Conservation (phyloP, 2,888 invertebrate genomes). For the Macaria liturata region DNA sequence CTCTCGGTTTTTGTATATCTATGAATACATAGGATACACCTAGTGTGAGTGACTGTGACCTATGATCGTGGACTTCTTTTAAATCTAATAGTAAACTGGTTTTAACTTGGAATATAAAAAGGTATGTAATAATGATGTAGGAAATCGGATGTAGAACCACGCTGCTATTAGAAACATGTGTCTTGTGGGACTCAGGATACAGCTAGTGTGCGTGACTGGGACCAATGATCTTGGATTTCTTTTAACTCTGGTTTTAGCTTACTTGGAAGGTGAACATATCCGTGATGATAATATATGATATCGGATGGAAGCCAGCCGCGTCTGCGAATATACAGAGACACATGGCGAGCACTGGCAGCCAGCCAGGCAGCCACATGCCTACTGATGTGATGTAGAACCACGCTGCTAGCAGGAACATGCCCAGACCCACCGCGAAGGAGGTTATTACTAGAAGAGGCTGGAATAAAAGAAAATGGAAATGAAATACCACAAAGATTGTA, state of each 20-base stretch:
- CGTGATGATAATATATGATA: constrained; percentile 75
- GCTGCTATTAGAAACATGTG: too few species aligned
- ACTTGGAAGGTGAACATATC: constrained; percentile 77
- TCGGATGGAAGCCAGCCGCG: constrained; percentile 76
- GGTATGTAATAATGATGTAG: too few species aligned
- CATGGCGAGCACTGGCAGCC: constrained; percentile 73
- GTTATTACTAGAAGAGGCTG: constrained; percentile 69
- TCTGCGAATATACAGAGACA: constrained; percentile 73
- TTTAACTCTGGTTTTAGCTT: constrained; percentile 11
- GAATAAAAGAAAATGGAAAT: constrained; percentile 15
- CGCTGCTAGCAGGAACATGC: constrained; percentile 63
- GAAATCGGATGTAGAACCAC: too few species aligned
- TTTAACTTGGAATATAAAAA: too few species aligned
- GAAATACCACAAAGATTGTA: not conserved
- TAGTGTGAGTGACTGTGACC: too few species aligned
- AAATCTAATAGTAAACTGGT: too few species aligned
- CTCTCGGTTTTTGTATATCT: too few species aligned
- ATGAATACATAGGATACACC: too few species aligned
- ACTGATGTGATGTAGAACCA: constrained; percentile 71
- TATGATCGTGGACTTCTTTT: too few species aligned
- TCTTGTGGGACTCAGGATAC: too few species aligned
- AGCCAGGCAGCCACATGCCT: constrained; percentile 68
- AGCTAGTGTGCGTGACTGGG: too few species aligned
- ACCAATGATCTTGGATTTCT: too few species aligned
- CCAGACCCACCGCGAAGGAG: constrained; percentile 65